A percentile compares a stretch with the other conserved stretches of the same genome.
Conservation (phyloP, 2,888 invertebrate species). For the Nemotelus pantherinus region DNA sequence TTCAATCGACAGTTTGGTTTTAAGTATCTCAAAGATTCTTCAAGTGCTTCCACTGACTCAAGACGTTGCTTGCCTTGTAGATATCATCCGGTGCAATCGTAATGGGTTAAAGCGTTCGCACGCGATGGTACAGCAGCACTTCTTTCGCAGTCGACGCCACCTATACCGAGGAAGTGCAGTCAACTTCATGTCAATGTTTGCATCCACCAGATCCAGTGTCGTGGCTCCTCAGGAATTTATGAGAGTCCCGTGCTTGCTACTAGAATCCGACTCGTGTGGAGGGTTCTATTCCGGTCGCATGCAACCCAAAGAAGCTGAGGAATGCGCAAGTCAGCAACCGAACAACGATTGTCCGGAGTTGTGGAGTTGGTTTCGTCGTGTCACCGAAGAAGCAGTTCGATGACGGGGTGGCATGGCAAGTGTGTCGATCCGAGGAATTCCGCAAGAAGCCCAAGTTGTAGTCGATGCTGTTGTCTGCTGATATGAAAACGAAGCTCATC, state of each 20-base stretch:
- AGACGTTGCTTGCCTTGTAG: not conserved
- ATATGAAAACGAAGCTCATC: not conserved
- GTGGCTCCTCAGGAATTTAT: not conserved
- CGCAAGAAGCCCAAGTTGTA: constrained; percentile 11
- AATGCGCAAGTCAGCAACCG: constrained; percentile 26
- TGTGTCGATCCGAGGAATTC: not conserved
- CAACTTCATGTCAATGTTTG: constrained; percentile 4
- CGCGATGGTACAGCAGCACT: not conserved
- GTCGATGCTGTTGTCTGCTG: constrained; percentile 1
- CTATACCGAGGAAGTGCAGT: constrained; percentile 4
- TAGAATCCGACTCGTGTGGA: not conserved
- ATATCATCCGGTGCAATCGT: not conserved
- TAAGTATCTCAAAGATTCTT: constrained; percentile 13
- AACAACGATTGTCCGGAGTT: not conserved
- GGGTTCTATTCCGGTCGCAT: not conserved
- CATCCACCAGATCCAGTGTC: not conserved
- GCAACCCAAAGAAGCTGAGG: not conserved
- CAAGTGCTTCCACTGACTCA: not conserved
- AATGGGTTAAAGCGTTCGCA: constrained; percentile 8
- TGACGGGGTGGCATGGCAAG: constrained; percentile 1
- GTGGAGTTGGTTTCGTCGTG: not conserved
- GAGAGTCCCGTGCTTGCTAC: not conserved
- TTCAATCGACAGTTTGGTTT: constrained; percentile 4
- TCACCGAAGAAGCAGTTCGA: not conserved
- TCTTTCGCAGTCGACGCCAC: constrained; percentile 3